A percentile compares a stretch with the other conserved stretches of the same genome.
Conservation (phyloP, 30 jellyfish, hydroid and myxozoan genomes). For the Chironex yamaguchii region DNA sequence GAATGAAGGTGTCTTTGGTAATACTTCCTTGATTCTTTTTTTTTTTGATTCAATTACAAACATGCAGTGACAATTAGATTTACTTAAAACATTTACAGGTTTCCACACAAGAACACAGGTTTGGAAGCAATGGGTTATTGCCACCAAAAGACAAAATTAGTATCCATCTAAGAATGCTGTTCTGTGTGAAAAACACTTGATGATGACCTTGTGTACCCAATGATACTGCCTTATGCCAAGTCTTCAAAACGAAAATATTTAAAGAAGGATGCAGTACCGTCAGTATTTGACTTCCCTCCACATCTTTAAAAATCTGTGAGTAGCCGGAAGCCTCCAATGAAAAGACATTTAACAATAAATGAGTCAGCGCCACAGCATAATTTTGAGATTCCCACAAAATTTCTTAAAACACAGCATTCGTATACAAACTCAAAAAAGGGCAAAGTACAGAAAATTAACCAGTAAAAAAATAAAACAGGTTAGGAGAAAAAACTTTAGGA, state of each 20-base stretch:
- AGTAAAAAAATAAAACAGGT: background rate
- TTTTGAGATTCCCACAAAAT: background rate
- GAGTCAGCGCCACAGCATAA: background rate
- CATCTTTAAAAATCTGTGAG: background rate
- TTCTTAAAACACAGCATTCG: background rate
- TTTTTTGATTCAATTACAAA: no score
- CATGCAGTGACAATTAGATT: no score
- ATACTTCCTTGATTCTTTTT: no score
- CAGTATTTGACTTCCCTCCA: background rate
- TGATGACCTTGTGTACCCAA: conserved; percentile 1
- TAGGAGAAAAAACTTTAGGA: conserved; percentile 4
- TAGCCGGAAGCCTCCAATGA: background rate
- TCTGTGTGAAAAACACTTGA: conserved; percentile 18
- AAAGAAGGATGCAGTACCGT: conserved; percentile 16
- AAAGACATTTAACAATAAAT: background rate
- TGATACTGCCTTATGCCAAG: background rate
- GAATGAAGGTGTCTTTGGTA: no score
- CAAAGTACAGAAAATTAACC: background rate
- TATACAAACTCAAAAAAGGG: background rate
- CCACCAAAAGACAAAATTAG: conserved; percentile 24
- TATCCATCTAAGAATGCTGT: conserved; percentile 17
- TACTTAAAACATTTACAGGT: no score
- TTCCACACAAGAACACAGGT: conserved; percentile 27
- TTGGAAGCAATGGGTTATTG: conserved; percentile 29
- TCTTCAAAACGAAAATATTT: background rate